phyloP scores from a whole-genome alignment of 2,113 vertebrate species.

The Rhombomys opimus region DNA sequence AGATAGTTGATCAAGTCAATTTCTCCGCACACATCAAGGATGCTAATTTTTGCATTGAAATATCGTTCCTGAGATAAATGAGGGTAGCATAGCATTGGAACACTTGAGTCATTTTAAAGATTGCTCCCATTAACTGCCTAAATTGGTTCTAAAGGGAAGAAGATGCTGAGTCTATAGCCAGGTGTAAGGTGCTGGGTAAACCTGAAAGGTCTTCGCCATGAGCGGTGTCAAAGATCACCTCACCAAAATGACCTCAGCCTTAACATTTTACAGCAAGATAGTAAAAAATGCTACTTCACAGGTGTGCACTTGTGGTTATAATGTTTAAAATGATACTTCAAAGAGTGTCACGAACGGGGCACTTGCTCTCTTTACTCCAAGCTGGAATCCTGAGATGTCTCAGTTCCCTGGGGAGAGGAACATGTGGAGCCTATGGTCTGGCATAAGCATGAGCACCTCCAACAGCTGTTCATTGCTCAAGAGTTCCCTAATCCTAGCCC shows the following conservation, averaged over 20 bases:
- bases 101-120: background rate
- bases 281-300: background rate
- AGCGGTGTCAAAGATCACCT: background rate
- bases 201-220: conserved; percentile 2
- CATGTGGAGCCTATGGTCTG: background rate
- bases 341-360: background rate
- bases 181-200: background rate
- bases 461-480: background rate
- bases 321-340: conserved; percentile 5
- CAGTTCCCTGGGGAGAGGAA: background rate
- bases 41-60: conserved; percentile 3
- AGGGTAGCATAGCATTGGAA: background rate
- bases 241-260: background rate
- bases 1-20: background rate
- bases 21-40: background rate
- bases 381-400: background rate
- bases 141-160: conserved; percentile 38
- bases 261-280: conserved; percentile 26
- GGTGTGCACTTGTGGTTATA: background rate
- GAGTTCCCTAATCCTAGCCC: background rate
- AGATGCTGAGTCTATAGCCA: conserved; percentile 9
- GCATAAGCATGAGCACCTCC: background rate
- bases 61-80: background rate
- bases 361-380: background rate
- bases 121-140: background rate